Conservation (phyloP, 2,797 vertebrate species). For the Typhlichthys eigenmanni region DNA sequence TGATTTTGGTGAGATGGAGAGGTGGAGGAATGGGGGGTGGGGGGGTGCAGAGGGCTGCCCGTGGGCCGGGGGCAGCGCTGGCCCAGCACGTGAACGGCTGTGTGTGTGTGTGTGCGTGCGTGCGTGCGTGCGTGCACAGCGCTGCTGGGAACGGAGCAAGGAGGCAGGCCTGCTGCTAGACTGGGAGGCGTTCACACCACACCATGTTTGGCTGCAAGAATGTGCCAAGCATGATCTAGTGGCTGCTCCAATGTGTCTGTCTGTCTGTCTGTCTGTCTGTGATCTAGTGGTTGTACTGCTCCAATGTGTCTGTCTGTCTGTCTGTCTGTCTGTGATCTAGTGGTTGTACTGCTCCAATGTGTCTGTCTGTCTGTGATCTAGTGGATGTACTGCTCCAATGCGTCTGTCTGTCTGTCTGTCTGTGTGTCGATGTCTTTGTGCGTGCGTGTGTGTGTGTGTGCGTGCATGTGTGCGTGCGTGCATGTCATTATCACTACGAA, state of each 20-base stretch:
- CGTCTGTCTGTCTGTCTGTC: slow-evolving; percentile 11
- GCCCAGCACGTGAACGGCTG: slow-evolving; percentile 56
- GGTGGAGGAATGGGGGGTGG: slow-evolving; percentile 32
- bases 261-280: slow-evolving; percentile 18
- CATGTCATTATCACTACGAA: slow-evolving; percentile 36
- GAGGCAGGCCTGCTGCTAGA: slow-evolving; percentile 33
- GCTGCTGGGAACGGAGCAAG: slow-evolving; percentile 25
- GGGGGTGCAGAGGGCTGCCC: slow-evolving; percentile 42
- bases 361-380: neutral
- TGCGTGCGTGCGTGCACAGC: slow-evolving; percentile 18
- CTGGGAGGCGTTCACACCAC: slow-evolving; percentile 57
- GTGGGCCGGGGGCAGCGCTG: slow-evolving; percentile 46
- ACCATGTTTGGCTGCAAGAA: slow-evolving; percentile 69
- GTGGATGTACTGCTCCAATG: too few species aligned
- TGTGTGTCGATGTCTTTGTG: slow-evolving; percentile 9
- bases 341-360: too few species aligned
- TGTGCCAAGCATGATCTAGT: slow-evolving; percentile 59
- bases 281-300: slow-evolving; percentile 8
- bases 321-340: neutral
- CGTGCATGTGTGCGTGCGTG: neutral
- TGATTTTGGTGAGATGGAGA: slow-evolving; percentile 65
- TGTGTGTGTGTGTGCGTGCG: slow-evolving; percentile 57
- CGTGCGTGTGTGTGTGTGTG: neutral
- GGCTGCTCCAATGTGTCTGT: slow-evolving; percentile 11
- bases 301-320: neutral